These are phyloP conservation scores for Suricata suricatta DNA, from an alignment of 2,113 vertebrate species.

Conservation along the genomic window DNA sequence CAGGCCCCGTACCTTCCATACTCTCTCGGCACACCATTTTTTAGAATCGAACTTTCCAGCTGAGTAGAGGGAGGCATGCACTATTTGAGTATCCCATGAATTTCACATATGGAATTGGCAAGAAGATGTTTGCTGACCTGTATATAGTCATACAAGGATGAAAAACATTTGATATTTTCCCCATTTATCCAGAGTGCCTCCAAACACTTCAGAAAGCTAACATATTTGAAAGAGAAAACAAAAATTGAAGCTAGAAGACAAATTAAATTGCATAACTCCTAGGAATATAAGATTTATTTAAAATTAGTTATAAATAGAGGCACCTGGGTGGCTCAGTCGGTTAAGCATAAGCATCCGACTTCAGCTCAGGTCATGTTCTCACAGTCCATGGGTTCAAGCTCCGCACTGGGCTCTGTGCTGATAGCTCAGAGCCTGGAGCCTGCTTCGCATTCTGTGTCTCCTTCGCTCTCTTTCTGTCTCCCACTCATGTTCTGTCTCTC, in stretches of 20 bases:
- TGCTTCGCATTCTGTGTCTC: no score
- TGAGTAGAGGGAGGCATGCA: constrained; percentile 50
- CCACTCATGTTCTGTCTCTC: no score
- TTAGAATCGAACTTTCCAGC: constrained; percentile 68
- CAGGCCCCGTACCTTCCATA: constrained; percentile 18
- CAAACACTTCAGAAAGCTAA: constrained; percentile 41
- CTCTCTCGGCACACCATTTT: constrained; percentile 49
- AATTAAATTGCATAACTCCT: not conserved
- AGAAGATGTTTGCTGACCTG: constrained; percentile 38
- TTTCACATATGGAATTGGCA: constrained; percentile 48
- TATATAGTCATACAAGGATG: not conserved
- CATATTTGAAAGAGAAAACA: not conserved
- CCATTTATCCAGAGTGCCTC: not conserved
- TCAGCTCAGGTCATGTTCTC: no score
- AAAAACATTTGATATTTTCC: not conserved
- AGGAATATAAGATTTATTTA: not conserved
- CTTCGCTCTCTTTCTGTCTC: no score
- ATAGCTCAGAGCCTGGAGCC: no score
- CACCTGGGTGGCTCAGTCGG: no score
- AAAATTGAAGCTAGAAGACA: constrained; percentile 5
- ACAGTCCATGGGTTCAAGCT: no score
- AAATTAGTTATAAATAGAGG: not conserved
- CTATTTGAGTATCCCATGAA: constrained; percentile 58
- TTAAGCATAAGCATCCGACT: no score
- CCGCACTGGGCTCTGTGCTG: no score